phyloP scores from a whole-genome alignment of 2,888 invertebrate species.

The Drosophila recens region DNA sequence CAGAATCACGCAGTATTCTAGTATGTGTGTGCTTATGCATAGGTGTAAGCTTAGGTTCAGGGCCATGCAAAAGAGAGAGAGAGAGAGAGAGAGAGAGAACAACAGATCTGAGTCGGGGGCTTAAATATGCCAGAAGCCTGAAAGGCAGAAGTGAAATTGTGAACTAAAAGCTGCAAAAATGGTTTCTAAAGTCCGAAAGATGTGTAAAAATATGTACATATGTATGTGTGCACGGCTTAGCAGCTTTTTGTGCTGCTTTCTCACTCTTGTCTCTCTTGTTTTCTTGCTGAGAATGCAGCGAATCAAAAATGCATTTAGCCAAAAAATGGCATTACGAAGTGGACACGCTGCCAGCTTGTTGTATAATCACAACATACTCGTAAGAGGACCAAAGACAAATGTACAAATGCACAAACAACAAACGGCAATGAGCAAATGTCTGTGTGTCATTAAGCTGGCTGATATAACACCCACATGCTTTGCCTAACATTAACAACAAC shows the following conservation, averaged over 20 bases:
- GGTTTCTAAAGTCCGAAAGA: slow-evolving; percentile 26
- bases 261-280: neutral
- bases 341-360: slow-evolving; percentile 58
- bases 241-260: slow-evolving; percentile 5
- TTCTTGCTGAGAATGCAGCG: slow-evolving; percentile 39
- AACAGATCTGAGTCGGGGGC: slow-evolving; percentile 22
- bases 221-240: slow-evolving; percentile 37
- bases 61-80: slow-evolving; percentile 3
- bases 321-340: slow-evolving; percentile 48
- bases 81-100: no score
- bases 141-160: slow-evolving; percentile 52
- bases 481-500: slow-evolving; percentile 31
- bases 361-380: slow-evolving; percentile 58
- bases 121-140: slow-evolving; percentile 55
- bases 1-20: slow-evolving; percentile 6
- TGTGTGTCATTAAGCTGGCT: slow-evolving; percentile 5
- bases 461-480: slow-evolving; percentile 48
- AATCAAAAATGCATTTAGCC: slow-evolving; percentile 64
- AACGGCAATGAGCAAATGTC: slow-evolving; percentile 9
- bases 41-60: slow-evolving; percentile 29
- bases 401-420: slow-evolving; percentile 13
- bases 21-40: slow-evolving; percentile 3
- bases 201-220: slow-evolving; percentile 11
- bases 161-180: slow-evolving; percentile 65
- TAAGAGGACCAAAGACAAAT: slow-evolving; percentile 22